Base-by-base conservation (phyloP, 2,888 invertebrate species). In the Aleiodes testaceus region DNA sequence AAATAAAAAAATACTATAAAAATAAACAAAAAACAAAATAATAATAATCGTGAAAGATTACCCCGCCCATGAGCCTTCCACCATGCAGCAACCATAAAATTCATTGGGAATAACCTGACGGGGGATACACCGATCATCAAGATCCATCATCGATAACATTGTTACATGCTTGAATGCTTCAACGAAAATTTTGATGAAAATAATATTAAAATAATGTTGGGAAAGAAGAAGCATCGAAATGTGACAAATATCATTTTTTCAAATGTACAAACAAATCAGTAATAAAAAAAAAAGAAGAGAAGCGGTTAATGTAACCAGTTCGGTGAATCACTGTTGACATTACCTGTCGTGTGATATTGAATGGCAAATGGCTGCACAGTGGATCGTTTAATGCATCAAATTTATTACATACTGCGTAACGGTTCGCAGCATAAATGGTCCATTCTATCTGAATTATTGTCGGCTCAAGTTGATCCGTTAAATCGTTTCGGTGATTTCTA, bases 371-470 rank as follows among this genome's bases (percentile, higher is more conserved):
- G 65, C 42, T 61, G 47, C 52, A 42, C 66, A 53, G 53, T 65
- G 26, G 70, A 70, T 70, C 70, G 67, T 59, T 69, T 69, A 67
- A 50, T 49, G 30, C 72, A 70, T 72, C 69, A 52, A 72, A 77
- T 74, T 75, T 77, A 77, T 77, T 65, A 66, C 69, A 66, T 61
- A 67, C 67, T 61, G 64, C 72, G 71, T 74, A 75, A 75, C 75
- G 74, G 69, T 71, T 53, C 66, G n/a, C 71, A 72, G 69, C 74
- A 69, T 72, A 74, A 76, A 73, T 75, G 76, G 74, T 72, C 72
- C 76, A 73, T 76, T 75, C 69, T 52, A 70, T 14, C 69, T 74
- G 76, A 77, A 78, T 77, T 75, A 78, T 78, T 74, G 67, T 67
- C 70, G 66, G 63, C 70, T 74, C 67, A 9, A 70, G 47, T 69